phyloP scores from a whole-genome alignment of 2,113 vertebrate genomes.

The Pristiophorus japonicus region DNA sequence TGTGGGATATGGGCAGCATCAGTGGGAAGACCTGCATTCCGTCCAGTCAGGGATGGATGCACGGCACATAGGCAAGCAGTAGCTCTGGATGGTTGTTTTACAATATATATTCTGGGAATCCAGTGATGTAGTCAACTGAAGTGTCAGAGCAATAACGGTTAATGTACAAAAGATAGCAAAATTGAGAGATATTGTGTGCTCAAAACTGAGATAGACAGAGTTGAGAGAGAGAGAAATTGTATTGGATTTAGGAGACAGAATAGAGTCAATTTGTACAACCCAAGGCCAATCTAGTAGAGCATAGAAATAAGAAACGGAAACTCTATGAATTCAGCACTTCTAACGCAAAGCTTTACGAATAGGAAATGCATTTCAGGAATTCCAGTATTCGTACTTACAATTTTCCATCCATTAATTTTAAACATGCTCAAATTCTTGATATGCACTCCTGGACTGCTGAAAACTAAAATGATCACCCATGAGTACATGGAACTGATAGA shows the following conservation, averaged over 20 bases:
- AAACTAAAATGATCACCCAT: no score
- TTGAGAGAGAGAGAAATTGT: background rate
- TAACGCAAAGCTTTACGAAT: background rate
- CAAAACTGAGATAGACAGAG: background rate
- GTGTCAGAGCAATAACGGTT: background rate
- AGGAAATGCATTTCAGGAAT: background rate
- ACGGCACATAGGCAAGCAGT: background rate
- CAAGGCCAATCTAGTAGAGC: background rate
- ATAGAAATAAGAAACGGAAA: background rate
- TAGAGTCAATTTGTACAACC: background rate
- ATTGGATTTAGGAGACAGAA: background rate
- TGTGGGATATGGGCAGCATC: background rate
- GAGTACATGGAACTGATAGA: background rate
- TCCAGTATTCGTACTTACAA: background rate
- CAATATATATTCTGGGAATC: background rate
- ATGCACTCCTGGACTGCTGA: background rate
- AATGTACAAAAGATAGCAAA: background rate
- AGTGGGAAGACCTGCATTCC: background rate
- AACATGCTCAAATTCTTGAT: background rate
- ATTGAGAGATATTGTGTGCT: background rate
- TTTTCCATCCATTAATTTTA: background rate
- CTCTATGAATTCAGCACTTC: background rate
- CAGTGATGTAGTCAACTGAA: background rate
- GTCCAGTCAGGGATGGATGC: background rate
- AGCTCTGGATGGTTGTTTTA: background rate